These are phyloP conservation scores for Rallus crepitans DNA, from an alignment of 2,797 vertebrate genomes.

Conservation along the genomic window DNA sequence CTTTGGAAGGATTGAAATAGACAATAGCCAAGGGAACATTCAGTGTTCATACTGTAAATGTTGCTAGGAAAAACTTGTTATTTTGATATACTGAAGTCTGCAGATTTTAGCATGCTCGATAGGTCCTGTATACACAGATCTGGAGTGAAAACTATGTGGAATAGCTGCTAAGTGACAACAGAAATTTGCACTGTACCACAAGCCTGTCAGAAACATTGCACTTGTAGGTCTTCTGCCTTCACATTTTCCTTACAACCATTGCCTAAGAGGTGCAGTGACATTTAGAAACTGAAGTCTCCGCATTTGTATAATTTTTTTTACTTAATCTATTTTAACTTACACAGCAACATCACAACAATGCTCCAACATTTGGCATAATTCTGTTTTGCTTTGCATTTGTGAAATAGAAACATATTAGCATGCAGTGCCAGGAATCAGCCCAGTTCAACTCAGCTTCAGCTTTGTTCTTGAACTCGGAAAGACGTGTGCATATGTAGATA, in stretches of 20 bases:
- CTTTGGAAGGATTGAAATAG: background rate
- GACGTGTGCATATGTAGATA: background rate
- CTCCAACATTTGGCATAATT: slow-evolving; percentile 23
- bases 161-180: slow-evolving; percentile 76
- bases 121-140: slow-evolving; percentile 37
- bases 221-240: slow-evolving; percentile 70
- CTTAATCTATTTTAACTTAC: slow-evolving; percentile 64
- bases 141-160: slow-evolving; percentile 53
- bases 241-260: slow-evolving; percentile 61
- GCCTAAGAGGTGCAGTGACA: slow-evolving; percentile 60
- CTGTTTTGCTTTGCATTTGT: slow-evolving; percentile 22
- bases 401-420: slow-evolving; percentile 52
- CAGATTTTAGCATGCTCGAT: slow-evolving; percentile 31
- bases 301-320: slow-evolving; percentile 64
- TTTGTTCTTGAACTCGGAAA: background rate
- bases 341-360: background rate
- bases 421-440: background rate
- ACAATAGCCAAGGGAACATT: slow-evolving; percentile 23
- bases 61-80: background rate
- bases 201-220: slow-evolving; percentile 73
- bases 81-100: slow-evolving; percentile 24
- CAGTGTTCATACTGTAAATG: background rate
- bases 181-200: slow-evolving; percentile 62
- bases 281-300: slow-evolving; percentile 64
- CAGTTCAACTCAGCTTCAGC: background rate